Evolutionary conservation across 2,113 vertebrate species (phyloP).

Genomic region (Myiopsitta monachus): DNA sequence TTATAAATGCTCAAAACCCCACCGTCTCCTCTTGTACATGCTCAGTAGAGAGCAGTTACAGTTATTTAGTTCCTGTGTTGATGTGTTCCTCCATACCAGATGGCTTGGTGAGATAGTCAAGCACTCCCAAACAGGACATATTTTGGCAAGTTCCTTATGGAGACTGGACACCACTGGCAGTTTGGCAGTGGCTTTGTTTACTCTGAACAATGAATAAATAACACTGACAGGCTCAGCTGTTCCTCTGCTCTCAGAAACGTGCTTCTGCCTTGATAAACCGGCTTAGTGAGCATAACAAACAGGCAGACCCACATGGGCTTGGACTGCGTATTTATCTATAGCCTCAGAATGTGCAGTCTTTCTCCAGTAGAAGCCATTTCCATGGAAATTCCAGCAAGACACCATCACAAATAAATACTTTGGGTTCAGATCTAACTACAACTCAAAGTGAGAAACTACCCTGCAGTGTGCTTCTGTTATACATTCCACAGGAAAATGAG

Average conservation of each 20-base stretch:
- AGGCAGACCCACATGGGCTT: not conserved
- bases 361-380: not conserved
- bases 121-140: not conserved
- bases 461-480: not conserved
- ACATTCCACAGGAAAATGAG: not conserved
- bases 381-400: not conserved
- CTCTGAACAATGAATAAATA: not conserved
- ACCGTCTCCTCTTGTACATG: not conserved
- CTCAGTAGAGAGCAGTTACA: not conserved
- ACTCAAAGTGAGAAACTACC: not conserved
- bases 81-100: not conserved
- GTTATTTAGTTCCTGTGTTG: conserved; percentile 6
- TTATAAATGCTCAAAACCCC: rapidly evolving
- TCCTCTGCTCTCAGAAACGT: not conserved
- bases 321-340: not conserved
- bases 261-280: not conserved
- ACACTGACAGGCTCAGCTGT: not conserved
- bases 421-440: not conserved
- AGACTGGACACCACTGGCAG: conserved; percentile 8
- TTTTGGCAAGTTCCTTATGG: not conserved
- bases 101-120: not conserved
- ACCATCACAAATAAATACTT: not conserved
- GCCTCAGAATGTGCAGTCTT: not conserved
- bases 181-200: not conserved
- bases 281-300: not conserved